A percentile compares a stretch with the other conserved stretches of the same genome.
Conservation (phyloP, 2,888 invertebrate genomes). For the Xestoiulus laeticollis region DNA sequence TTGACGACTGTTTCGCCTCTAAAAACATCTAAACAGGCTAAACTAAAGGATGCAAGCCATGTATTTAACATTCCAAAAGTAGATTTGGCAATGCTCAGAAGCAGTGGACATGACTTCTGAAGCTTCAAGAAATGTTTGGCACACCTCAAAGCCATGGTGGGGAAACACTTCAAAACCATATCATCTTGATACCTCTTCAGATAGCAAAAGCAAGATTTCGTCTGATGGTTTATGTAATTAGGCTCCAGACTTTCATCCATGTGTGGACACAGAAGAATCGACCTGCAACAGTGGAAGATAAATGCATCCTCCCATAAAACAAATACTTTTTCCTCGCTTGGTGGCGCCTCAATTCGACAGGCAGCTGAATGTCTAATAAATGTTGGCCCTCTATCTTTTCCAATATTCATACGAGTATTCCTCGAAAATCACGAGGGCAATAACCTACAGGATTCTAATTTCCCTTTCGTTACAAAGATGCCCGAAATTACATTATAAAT, state of each 20-base stretch:
- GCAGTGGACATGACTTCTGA: background rate
- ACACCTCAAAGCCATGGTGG: background rate
- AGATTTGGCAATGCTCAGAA: too few relatives aligned
- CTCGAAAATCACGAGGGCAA: background rate
- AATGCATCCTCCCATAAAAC: background rate
- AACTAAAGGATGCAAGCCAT: too few relatives aligned
- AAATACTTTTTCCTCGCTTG: background rate
- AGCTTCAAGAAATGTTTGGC: too few relatives aligned
- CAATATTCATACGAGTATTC: background rate
- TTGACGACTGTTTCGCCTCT: too few relatives aligned
- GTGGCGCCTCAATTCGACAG: background rate
- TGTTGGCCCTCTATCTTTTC: background rate
- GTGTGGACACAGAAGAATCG: background rate
- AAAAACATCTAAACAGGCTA: too few relatives aligned
- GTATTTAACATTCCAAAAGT: too few relatives aligned
- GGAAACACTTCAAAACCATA: too few relatives aligned
- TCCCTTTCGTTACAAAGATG: constrained; percentile 29
- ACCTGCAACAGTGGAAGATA: background rate
- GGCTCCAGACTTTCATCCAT: background rate
- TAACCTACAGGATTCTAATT: constrained; percentile 1
- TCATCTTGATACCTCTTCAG: background rate
- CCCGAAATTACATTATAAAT: constrained; percentile 34
- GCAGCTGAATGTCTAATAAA: background rate
- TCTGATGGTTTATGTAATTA: background rate
- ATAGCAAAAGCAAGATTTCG: background rate